Conservation (phyloP, 2,797 vertebrate species). For the Cygnus olor region DNA sequence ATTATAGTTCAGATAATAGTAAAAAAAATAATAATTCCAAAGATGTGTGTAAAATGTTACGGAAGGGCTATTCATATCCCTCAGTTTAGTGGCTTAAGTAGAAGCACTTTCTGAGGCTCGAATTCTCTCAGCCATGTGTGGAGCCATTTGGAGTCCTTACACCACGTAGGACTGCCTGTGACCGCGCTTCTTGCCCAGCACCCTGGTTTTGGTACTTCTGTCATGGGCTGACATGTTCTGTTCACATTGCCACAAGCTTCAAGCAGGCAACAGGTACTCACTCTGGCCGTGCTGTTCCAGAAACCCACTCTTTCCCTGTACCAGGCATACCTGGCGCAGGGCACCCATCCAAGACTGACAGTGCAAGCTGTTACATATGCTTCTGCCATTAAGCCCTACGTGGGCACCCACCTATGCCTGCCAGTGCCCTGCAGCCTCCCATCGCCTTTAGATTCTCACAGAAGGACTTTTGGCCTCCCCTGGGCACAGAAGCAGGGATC, state of each 20-base stretch:
- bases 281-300: background rate
- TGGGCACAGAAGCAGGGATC: background rate
- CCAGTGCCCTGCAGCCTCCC: conserved; percentile 58
- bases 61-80: background rate
- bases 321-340: conserved; percentile 29
- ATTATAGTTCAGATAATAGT: background rate
- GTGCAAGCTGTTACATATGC: conserved; percentile 59
- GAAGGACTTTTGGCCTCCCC: conserved; percentile 16
- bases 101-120: background rate
- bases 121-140: background rate
- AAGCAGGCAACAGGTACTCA: background rate
- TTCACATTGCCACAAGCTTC: background rate
- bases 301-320: background rate
- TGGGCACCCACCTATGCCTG: conserved; percentile 34
- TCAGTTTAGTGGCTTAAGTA: background rate
- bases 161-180: background rate
- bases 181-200: background rate
- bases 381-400: background rate
- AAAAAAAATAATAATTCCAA: background rate
- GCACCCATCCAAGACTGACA: conserved; percentile 14
- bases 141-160: background rate
- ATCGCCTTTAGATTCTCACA: conserved; percentile 28
- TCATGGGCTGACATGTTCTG: background rate
- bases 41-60: background rate
- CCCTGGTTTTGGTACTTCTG: background rate